phyloP scores from a whole-genome alignment of 2,888 invertebrate genomes.

The Folsomia candida region DNA sequence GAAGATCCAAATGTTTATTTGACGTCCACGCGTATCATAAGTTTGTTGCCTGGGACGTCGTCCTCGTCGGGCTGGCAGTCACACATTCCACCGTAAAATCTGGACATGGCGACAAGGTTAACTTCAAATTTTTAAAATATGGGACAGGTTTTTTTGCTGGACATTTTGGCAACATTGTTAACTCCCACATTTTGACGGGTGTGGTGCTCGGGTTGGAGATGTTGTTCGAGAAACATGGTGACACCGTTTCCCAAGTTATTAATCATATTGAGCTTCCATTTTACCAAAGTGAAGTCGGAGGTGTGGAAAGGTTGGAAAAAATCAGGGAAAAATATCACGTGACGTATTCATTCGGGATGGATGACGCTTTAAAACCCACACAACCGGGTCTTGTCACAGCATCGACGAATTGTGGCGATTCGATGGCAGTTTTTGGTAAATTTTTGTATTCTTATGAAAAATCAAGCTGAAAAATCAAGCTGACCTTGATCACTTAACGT shows the following conservation, averaged over 20 bases:
- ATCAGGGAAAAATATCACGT: slow-evolving; percentile 11
- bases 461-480: no score
- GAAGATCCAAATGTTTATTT: slow-evolving; percentile 5
- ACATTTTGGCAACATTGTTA: slow-evolving; percentile 19
- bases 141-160: slow-evolving; percentile 43
- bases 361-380: slow-evolving; percentile 34
- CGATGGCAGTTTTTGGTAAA: slow-evolving; percentile 37
- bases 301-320: slow-evolving; percentile 14
- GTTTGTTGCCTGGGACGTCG: slow-evolving; percentile 32
- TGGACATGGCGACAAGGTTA: neutral
- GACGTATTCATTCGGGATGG: slow-evolving; percentile 15
- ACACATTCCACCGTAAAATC: neutral
- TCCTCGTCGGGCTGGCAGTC: slow-evolving; percentile 24
- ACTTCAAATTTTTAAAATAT: slow-evolving; percentile 41
- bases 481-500: no score
- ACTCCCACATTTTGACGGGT: slow-evolving; percentile 21
- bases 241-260: slow-evolving; percentile 4
- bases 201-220: slow-evolving; percentile 34
- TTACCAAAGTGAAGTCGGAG: slow-evolving; percentile 10
- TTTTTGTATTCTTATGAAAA: no score
- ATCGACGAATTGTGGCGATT: slow-evolving; percentile 36
- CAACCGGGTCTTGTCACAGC: slow-evolving; percentile 21
- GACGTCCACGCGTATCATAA: slow-evolving; percentile 30
- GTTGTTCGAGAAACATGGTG: slow-evolving; percentile 17
- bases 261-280: slow-evolving; percentile 33